These are phyloP conservation scores for Calycopis cecrops DNA, from an alignment of 1,140 invertebrate species.

Conservation along the genomic window DNA sequence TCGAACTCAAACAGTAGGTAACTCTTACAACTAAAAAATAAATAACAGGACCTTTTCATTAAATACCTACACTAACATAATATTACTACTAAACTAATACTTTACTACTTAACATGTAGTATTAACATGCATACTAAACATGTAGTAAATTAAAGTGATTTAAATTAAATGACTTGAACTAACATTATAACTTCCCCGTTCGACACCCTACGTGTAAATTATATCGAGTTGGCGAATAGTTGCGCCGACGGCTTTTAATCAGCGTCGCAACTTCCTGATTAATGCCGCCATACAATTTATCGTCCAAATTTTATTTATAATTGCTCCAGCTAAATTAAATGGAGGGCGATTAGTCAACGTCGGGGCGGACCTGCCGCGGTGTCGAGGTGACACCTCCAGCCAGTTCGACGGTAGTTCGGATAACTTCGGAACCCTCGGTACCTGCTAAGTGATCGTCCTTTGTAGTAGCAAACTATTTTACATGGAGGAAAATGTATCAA, in stretches of 20 bases:
- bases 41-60: no score
- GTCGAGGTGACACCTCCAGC: constrained; percentile 67
- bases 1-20: no score
- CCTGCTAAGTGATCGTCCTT: constrained; percentile 33
- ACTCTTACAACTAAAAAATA: no score
- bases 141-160: no score
- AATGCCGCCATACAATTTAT: constrained; percentile 71
- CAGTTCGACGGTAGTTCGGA: constrained; percentile 63
- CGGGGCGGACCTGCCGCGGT: constrained; percentile 50
- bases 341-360: constrained; percentile 66
- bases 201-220: constrained; percentile 48
- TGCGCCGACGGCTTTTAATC: constrained; percentile 75
- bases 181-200: no score
- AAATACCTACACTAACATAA: no score
- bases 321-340: constrained; percentile 69
- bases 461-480: constrained; percentile 1
- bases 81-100: no score
- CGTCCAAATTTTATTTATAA: constrained; percentile 74
- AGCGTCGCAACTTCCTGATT: constrained; percentile 77
- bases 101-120: no score
- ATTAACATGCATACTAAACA: no score
- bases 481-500: no score
- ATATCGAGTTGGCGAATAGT: constrained; percentile 71
- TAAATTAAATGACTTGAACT: no score
- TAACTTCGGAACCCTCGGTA: constrained; percentile 44